Percentiles rank a stretch among this genome's conserved stretches.
phyloP scores from a whole-genome alignment of 35 echinoderm and acorn worm genomes.

The Acanthaster planci region DNA sequence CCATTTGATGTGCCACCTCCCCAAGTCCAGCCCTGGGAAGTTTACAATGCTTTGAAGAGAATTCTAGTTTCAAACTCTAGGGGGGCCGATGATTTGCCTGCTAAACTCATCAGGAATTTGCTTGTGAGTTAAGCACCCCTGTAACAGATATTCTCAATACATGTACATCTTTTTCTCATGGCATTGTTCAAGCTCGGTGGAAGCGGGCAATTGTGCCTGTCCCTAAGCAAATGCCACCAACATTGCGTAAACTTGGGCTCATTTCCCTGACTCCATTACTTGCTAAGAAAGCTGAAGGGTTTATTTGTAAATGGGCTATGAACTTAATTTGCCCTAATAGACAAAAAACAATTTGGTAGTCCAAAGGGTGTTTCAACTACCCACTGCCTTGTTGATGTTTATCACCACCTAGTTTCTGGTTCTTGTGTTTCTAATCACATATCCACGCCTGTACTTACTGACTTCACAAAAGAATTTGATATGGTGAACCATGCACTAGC shows the following conservation, averaged over 20 bases:
- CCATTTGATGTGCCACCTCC: too few species aligned
- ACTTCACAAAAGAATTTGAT: conserved; percentile 46
- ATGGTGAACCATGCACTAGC: background rate
- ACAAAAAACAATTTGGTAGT: conserved; percentile 35
- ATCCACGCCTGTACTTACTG: conserved; percentile 29
- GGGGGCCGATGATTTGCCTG: conserved; percentile 30
- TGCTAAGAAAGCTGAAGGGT: conserved; percentile 35
- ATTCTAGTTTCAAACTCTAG: conserved; percentile 30
- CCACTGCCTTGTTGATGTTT: conserved; percentile 44
- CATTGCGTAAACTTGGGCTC: conserved; percentile 27
- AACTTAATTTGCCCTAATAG: conserved; percentile 29
- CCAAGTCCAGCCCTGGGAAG: too few species aligned
- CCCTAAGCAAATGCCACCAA: background rate
- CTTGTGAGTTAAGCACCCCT: conserved; percentile 36
- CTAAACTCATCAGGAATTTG: conserved; percentile 30
- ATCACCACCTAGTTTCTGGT: conserved; percentile 7
- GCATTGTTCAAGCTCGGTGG: conserved; percentile 32
- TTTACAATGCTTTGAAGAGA: background rate
- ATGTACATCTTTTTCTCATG: conserved; percentile 28
- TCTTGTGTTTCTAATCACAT: background rate
- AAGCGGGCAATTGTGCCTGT: conserved; percentile 35
- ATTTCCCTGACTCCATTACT: conserved; percentile 24
- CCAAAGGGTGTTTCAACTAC: conserved; percentile 38
- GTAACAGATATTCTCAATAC: conserved; percentile 42
- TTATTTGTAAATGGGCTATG: conserved; percentile 16